Conservation (phyloP, 2,888 invertebrate genomes). For the Rhopalosiphum nymphaeae region DNA sequence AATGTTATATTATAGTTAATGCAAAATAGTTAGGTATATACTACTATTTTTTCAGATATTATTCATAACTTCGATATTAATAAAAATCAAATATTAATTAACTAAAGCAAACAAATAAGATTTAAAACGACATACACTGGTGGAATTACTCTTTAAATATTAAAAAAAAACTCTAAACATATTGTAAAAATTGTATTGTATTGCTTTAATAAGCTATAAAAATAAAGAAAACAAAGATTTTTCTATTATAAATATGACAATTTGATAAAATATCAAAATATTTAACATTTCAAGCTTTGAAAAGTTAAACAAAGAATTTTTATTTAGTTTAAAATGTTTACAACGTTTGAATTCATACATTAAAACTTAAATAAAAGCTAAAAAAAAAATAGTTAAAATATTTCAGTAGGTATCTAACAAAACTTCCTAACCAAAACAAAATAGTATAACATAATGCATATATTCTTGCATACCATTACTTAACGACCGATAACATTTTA, state of each 20-base stretch:
- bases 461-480: constrained; percentile 24
- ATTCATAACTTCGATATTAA: background rate
- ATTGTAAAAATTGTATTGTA: background rate
- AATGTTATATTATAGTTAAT: background rate
- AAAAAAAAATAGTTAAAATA: background rate
- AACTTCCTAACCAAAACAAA: background rate
- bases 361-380: background rate
- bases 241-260: background rate
- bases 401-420: background rate
- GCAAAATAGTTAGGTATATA: background rate
- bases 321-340: background rate
- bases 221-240: background rate
- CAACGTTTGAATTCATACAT: background rate
- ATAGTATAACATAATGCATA: background rate
- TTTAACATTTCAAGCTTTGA: background rate
- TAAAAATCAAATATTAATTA: background rate
- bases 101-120: background rate
- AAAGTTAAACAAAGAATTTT: background rate
- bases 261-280: background rate
- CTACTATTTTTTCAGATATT: background rate
- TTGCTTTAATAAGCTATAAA: background rate
- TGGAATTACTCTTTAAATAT: background rate
- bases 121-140: background rate
- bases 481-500: constrained; percentile 58
- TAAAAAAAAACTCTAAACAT: background rate